These are phyloP conservation scores for Rhagoletis pomonella DNA, from an alignment of 1,140 invertebrate species.

Conservation along the genomic window DNA sequence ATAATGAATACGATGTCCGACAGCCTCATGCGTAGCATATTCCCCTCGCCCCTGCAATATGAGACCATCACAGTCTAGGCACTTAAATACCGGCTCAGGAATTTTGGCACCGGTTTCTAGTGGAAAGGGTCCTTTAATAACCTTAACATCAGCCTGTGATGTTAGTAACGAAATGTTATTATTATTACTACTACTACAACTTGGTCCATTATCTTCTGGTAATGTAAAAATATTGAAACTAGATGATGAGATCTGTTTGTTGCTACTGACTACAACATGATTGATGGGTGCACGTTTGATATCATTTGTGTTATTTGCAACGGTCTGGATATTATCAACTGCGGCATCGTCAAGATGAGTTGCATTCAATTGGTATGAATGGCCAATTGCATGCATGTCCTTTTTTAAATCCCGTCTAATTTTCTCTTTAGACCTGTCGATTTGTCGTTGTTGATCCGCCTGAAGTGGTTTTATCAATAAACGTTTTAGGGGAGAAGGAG, in stretches of 20 bases:
- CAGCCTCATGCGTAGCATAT: constrained; percentile 64
- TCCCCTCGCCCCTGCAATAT: constrained; percentile 64
- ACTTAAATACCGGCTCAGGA: constrained; percentile 61
- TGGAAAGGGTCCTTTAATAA: not conserved
- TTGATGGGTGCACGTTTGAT: constrained; percentile 29
- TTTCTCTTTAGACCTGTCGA: not conserved
- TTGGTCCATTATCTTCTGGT: constrained; percentile 23
- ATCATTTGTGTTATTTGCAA: constrained; percentile 29
- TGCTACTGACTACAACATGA: constrained; percentile 46
- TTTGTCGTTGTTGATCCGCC: constrained; percentile 12
- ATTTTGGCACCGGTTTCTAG: not conserved
- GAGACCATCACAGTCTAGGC: constrained; percentile 68
- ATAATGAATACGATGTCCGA: constrained; percentile 65
- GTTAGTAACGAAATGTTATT: not conserved
- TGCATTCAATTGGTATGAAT: not conserved
- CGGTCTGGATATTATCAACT: constrained; percentile 20
- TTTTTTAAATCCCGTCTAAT: constrained; percentile 24
- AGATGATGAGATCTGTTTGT: constrained; percentile 48
- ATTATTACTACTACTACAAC: constrained; percentile 20
- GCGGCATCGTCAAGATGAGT: constrained; percentile 27
- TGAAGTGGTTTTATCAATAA: constrained; percentile 15
- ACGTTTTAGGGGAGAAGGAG: constrained; percentile 54
- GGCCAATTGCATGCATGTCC: not conserved
- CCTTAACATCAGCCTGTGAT: not conserved
- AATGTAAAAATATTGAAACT: constrained; percentile 51